Conservation (phyloP, 2,113 vertebrate species). For the Crotalus helleri region DNA sequence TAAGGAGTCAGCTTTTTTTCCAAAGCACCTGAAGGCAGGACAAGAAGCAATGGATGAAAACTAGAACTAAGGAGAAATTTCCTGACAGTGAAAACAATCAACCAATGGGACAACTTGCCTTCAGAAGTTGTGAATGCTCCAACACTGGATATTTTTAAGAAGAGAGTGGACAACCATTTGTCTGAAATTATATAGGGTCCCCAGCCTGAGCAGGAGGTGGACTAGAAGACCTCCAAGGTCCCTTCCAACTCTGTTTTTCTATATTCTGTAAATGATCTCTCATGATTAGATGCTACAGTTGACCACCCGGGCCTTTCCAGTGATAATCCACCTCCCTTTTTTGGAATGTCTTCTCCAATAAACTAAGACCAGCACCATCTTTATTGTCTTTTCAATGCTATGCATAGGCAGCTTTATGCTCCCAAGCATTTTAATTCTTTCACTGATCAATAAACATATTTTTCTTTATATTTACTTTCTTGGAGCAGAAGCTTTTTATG, state of each 20-base stretch:
- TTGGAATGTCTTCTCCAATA: neutral
- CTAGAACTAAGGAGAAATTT: neutral
- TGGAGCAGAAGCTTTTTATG: neutral
- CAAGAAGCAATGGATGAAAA: neutral
- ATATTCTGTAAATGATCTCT: neutral
- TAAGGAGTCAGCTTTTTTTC: too few relatives aligned
- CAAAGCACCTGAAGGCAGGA: too few relatives aligned
- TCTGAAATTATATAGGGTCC: neutral
- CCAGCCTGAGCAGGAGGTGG: neutral
- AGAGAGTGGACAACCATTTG: neutral
- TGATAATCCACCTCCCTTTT: neutral
- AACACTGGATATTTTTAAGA: neutral
- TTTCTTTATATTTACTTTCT: neutral
- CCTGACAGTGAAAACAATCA: neutral
- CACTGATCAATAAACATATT: neutral
- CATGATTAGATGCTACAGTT: too few relatives aligned
- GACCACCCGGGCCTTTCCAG: neutral
- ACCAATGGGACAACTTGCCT: neutral
- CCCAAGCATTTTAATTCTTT: neutral
- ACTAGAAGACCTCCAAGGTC: neutral
- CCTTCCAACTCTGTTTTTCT: neutral
- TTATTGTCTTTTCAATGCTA: neutral
- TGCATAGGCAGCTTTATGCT: neutral
- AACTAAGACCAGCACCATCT: neutral
- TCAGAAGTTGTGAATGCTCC: neutral